phyloP scores from a whole-genome alignment of 2,888 invertebrate species.

The Coleophora deauratella region DNA sequence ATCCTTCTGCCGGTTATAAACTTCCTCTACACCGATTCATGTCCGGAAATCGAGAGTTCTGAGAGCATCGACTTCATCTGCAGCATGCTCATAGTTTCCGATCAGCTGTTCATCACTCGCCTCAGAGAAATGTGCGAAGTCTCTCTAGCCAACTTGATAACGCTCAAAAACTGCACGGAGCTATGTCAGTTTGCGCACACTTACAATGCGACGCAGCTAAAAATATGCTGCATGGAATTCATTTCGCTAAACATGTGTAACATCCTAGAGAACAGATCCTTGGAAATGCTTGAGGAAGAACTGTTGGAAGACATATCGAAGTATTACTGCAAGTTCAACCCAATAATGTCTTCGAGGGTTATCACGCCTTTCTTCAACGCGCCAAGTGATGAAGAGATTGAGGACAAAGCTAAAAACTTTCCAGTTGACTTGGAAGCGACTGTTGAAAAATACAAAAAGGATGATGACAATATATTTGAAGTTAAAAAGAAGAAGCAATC shows the following conservation, averaged over 20 bases:
- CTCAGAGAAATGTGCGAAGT: conserved; percentile 83
- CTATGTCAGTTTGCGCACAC: conserved; percentile 83
- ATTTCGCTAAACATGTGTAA: conserved; percentile 83
- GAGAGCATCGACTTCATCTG: conserved; percentile 82
- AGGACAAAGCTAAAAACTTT: conserved; percentile 45
- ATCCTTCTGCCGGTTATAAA: conserved; percentile 80
- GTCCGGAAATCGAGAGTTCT: conserved; percentile 71
- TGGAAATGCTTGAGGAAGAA: conserved; percentile 77
- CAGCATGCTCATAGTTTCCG: conserved; percentile 84
- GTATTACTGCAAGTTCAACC: conserved; percentile 78
- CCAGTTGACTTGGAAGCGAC: conserved; percentile 64
- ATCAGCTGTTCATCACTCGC: conserved; percentile 83
- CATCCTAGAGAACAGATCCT: conserved; percentile 78
- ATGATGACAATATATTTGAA: conserved; percentile 53
- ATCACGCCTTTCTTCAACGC: conserved; percentile 81
- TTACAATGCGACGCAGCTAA: conserved; percentile 84
- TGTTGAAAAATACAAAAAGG: conserved; percentile 65
- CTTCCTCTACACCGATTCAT: conserved; percentile 83
- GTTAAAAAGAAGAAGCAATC: conserved; percentile 50
- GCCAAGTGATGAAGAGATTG: conserved; percentile 72
- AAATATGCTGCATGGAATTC: conserved; percentile 83
- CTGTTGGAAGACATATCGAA: conserved; percentile 77
- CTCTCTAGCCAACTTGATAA: conserved; percentile 77
- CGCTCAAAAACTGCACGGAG: conserved; percentile 83
- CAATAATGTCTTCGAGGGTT: conserved; percentile 74